A percentile compares a stretch with the other conserved stretches of the same genome.
These are phyloP conservation scores for Parotocinclus haroldoi DNA, from an alignment of 2,797 vertebrate genomes.

Conservation along the genomic window DNA sequence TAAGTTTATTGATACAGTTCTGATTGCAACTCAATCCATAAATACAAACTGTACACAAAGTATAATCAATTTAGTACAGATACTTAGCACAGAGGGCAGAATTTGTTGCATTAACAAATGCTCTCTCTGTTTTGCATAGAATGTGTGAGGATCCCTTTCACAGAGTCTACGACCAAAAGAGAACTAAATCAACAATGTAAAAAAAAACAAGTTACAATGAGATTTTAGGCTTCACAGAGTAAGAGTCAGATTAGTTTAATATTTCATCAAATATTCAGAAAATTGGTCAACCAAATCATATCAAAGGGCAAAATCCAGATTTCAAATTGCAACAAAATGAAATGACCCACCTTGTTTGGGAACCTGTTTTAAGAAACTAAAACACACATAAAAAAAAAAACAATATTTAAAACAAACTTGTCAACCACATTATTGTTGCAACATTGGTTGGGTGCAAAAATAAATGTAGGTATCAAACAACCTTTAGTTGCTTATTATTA, in stretches of 20 bases:
- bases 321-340: too few species aligned
- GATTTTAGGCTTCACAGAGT: neutral
- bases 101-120: conserved; percentile 85
- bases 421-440: too few species aligned
- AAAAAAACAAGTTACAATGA: neutral
- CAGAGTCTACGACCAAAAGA: neutral
- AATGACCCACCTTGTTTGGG: too few species aligned
- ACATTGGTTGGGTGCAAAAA: neutral
- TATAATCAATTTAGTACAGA: conserved; percentile 89
- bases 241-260: too few species aligned
- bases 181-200: too few species aligned
- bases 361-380: neutral
- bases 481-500: neutral
- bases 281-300: too few species aligned
- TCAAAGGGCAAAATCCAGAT: too few species aligned
- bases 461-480: neutral
- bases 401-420: neutral
- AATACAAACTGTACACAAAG: conserved; percentile 93
- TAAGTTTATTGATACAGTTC: conserved; percentile 92
- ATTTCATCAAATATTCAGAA: too few species aligned
- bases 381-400: neutral
- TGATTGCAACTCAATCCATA: conserved; percentile 87
- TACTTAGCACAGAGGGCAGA: conserved; percentile 80
- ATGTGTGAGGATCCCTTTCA: conserved; percentile 76
- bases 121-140: conserved; percentile 90